These are phyloP conservation scores for Brenthis ino DNA, from an alignment of 2,888 invertebrate genomes.

Conservation along the genomic window DNA sequence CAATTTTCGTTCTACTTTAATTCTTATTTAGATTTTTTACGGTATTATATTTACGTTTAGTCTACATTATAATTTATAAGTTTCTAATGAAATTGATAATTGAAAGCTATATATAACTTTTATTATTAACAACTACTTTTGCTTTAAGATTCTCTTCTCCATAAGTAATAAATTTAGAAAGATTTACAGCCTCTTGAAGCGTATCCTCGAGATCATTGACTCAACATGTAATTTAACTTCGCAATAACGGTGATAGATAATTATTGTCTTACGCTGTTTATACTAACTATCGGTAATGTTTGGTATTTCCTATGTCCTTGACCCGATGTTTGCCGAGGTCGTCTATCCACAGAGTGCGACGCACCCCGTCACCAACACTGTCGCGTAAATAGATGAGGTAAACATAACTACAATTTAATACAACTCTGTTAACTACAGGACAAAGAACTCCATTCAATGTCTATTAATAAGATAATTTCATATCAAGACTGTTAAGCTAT, in stretches of 20 bases:
- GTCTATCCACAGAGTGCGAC: conserved; percentile 57
- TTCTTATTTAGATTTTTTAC: background rate
- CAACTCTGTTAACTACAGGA: conserved; percentile 45
- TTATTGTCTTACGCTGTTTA: conserved; percentile 14
- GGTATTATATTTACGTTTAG: background rate
- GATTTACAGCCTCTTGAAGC: conserved; percentile 7
- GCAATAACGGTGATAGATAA: conserved; percentile 23
- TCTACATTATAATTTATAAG: background rate
- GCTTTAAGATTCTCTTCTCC: background rate
- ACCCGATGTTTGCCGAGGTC: conserved; percentile 47
- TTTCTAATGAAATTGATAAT: too few species aligned
- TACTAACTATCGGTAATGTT: conserved; percentile 31
- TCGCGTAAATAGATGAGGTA: conserved; percentile 73
- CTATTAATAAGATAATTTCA: conserved; percentile 11
- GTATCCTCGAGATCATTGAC: conserved; percentile 25
- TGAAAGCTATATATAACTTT: too few species aligned
- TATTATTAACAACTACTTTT: too few species aligned
- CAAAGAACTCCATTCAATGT: conserved; percentile 36
- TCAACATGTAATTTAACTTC: conserved; percentile 21
- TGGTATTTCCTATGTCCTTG: conserved; percentile 46
- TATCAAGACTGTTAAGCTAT: conserved; percentile 10
- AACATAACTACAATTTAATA: conserved; percentile 54
- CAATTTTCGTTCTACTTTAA: background rate
- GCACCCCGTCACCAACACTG: conserved; percentile 71
- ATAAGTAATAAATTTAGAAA: conserved; percentile 1